phyloP scores from a whole-genome alignment of 2,113 vertebrate genomes.

The Opisthocomus hoazin region DNA sequence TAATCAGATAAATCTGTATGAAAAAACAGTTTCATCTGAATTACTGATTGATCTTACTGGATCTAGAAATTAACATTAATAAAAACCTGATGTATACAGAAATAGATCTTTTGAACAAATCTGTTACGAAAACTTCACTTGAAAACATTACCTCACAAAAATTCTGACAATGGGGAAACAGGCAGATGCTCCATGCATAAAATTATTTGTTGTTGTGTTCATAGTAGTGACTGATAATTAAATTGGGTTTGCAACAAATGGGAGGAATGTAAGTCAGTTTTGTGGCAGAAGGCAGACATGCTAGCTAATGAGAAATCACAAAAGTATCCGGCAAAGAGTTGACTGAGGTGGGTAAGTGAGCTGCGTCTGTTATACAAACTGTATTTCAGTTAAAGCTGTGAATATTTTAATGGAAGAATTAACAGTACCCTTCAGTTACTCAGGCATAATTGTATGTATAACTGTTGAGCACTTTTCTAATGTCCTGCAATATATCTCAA shows the following conservation, averaged over 20 bases:
- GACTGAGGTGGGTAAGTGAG: constrained; percentile 1
- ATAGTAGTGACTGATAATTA: constrained; percentile 28
- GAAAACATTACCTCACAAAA: background rate
- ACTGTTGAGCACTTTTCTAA: background rate
- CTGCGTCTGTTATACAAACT: background rate
- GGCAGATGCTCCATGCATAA: background rate
- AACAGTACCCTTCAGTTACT: background rate
- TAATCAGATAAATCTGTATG: background rate
- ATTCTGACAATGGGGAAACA: background rate
- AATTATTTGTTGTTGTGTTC: background rate
- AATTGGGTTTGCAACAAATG: constrained; percentile 59
- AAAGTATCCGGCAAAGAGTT: background rate
- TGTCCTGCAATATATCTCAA: background rate
- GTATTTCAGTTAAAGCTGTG: background rate
- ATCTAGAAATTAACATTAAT: background rate
- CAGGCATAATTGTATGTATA: background rate
- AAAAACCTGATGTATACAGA: background rate
- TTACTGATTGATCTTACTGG: background rate
- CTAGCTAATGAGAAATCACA: constrained; percentile 52
- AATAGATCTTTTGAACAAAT: background rate
- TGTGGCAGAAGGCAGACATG: constrained; percentile 51
- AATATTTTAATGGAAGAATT: background rate
- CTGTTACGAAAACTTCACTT: background rate
- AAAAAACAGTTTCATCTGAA: background rate
- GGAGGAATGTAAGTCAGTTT: constrained; percentile 47